Conservation (phyloP, 2,797 vertebrate genomes). For the Crenichthys baileyi region DNA sequence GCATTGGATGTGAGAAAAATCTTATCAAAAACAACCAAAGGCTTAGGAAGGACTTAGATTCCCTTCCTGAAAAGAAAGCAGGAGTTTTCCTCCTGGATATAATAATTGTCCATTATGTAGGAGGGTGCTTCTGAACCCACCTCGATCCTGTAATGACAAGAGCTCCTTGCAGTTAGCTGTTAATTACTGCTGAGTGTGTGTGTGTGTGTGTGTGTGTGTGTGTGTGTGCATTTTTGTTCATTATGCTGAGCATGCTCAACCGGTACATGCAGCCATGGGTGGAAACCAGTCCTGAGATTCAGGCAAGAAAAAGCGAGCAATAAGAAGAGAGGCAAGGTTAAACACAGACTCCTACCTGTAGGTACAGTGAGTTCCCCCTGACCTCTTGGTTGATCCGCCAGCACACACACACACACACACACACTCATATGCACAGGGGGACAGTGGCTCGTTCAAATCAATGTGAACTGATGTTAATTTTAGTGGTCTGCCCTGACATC, state of each 20-base stretch:
- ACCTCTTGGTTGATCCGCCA: slow-evolving; percentile 35
- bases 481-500: slow-evolving; percentile 44
- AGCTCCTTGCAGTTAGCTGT: slow-evolving; percentile 54
- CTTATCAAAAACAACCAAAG: background rate
- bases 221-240: slow-evolving; percentile 28
- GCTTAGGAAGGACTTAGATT: background rate
- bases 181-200: slow-evolving; percentile 62
- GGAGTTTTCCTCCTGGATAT: slow-evolving; percentile 32
- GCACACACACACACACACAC: background rate
- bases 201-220: slow-evolving; percentile 28
- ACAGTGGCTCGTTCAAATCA: background rate
- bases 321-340: slow-evolving; percentile 25
- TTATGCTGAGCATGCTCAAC: slow-evolving; percentile 59
- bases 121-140: slow-evolving; percentile 59
- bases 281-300: slow-evolving; percentile 44
- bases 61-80: slow-evolving; percentile 6
- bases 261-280: slow-evolving; percentile 58
- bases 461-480: slow-evolving; percentile 42
- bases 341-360: slow-evolving; percentile 24
- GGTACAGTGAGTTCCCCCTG: slow-evolving; percentile 44
- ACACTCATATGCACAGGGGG: background rate
- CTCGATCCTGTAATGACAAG: slow-evolving; percentile 65
- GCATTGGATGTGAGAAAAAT: background rate
- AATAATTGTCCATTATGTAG: slow-evolving; percentile 66
- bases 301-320: slow-evolving; percentile 13